phyloP scores from a whole-genome alignment of 1,140 invertebrate species.

The Pectinophora gossypiella region DNA sequence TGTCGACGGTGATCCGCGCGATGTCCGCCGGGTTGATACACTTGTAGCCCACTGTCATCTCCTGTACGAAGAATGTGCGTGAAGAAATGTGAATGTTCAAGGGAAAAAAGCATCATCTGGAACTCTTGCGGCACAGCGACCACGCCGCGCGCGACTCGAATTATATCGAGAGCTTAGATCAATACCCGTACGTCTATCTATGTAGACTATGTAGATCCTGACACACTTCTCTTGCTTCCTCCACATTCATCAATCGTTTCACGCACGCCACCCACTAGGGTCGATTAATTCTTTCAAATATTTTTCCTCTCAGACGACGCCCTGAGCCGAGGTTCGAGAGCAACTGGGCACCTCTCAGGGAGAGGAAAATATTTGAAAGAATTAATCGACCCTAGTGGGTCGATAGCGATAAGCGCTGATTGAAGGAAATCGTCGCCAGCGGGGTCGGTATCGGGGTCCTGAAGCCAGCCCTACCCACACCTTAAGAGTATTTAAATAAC shows the following conservation, averaged over 20 bases:
- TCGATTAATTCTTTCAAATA: no score
- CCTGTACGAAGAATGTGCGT: no score
- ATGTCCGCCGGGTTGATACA: constrained; percentile 41
- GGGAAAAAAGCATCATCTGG: background rate
- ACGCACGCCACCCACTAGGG: no score
- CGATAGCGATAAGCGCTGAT: no score
- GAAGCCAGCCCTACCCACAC: no score
- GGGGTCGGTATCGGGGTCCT: background rate
- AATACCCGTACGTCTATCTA: background rate
- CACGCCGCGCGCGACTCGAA: background rate
- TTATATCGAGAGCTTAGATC: background rate
- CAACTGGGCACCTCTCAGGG: no score
- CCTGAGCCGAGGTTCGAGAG: no score
- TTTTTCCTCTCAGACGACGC: no score
- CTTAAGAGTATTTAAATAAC: background rate
- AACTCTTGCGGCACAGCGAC: background rate
- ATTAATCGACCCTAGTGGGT: no score
- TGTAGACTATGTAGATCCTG: background rate
- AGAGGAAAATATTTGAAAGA: no score
- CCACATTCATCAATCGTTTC: background rate
- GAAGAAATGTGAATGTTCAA: background rate
- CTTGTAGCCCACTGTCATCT: constrained; percentile 49
- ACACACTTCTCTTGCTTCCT: background rate
- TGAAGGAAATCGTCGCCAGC: background rate
- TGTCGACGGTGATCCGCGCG: constrained; percentile 30